Evolutionary conservation across 1,140 invertebrate species (phyloP), one percentile per base, ranked within the genome.

Genomic region (Tribolium castaneum): DNA sequence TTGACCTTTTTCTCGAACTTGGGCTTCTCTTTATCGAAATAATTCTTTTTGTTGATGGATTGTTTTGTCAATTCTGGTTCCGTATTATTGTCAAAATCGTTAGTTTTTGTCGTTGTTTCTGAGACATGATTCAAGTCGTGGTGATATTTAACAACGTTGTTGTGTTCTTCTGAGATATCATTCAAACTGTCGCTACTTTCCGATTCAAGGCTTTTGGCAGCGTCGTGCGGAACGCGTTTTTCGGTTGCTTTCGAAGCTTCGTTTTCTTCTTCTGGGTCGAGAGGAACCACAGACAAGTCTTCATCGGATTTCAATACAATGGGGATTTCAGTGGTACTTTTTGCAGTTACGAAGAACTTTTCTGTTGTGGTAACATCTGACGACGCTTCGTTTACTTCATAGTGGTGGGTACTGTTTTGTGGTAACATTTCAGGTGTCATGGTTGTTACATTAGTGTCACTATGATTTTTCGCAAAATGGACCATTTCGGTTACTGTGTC

Each of bases 331-430:
- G 82, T 81, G 2, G 77, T 83, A 51, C 77, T 49, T 77, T 82
- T 81, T 14, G 71, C 77, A 4, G 77, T 79, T 25, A 83, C 76
- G 73, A 85, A 85, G 10, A 81, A 51, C 51, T 77, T 81, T 54
- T 80, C 76, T 13, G 82, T 85, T 70, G 84, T 86, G 25, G 82
- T 82, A 14, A 82, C 13, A 62, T 84, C 82, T 9, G 76, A 54
- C 39, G 84, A 78, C 74, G 62, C 77, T 77, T 85, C 82, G 52
- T 83, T 82, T 1, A 84, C 82, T 80, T 82, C 75, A 30, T 83
- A 83, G 62, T 73, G 34, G 78, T 80, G 52, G 76, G 10, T 80
- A n/a, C 49, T 25, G 52, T 45, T 45, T 74, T 39, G 16, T 25
- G 39, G 30, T 19, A 72, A 35, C 13, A 50, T 12, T 54, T 73